A percentile compares a stretch with the other conserved stretches of the same genome.
Conservation (phyloP, 2,797 vertebrate genomes). For the Alcedo quadribrachys region DNA sequence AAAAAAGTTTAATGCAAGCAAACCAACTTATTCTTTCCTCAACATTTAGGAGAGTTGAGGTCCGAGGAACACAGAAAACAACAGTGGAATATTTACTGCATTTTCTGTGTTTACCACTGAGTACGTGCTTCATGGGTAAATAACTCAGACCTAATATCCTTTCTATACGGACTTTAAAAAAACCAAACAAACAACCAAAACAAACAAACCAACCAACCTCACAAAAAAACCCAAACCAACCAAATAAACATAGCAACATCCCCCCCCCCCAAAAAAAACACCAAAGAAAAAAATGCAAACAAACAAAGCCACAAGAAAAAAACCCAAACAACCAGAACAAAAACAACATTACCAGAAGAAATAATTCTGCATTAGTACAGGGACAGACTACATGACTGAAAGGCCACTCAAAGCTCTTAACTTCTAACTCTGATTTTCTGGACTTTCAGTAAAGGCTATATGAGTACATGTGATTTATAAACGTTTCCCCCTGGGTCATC, state of each 20-base stretch:
- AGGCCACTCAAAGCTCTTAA: neutral
- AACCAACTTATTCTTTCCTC: neutral
- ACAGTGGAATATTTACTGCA: neutral
- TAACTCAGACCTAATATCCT: neutral
- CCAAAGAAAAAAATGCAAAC: too few relatives aligned
- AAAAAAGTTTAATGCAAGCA: neutral
- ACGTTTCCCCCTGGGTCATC: slow-evolving; percentile 37
- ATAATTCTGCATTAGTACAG: neutral
- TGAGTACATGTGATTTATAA: slow-evolving; percentile 6
- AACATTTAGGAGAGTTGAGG: neutral
- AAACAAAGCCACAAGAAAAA: too few relatives aligned
- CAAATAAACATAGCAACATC: too few relatives aligned
- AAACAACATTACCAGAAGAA: too few relatives aligned
- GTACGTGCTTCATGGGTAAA: neutral
- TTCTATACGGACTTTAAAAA: neutral
- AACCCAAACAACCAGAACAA: too few relatives aligned
- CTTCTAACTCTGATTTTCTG: slow-evolving; percentile 19
- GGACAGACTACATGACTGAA: neutral
- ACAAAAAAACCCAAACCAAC: too few relatives aligned
- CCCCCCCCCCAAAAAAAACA: too few relatives aligned
- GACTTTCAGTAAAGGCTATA: neutral
- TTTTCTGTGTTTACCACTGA: neutral
- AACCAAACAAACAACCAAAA: too few relatives aligned
- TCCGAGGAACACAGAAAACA: neutral
- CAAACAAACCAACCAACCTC: too few relatives aligned